phyloP scores from a whole-genome alignment of 2,797 vertebrate genomes.

The Discoglossus pictus region DNA sequence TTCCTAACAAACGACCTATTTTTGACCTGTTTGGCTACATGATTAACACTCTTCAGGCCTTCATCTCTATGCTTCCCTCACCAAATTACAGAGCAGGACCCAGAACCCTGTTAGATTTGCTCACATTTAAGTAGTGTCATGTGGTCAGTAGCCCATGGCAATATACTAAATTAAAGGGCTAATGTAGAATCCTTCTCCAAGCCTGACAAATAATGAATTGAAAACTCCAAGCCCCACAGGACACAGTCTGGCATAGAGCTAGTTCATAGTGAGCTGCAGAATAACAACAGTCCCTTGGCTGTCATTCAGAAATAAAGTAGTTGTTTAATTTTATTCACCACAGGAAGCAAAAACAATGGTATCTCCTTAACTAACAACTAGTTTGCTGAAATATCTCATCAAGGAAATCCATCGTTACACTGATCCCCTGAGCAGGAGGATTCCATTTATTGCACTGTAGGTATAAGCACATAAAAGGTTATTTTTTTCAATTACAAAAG shows the following conservation, averaged over 20 bases:
- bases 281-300: slow-evolving; percentile 63
- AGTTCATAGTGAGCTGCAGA: slow-evolving; percentile 68
- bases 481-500: slow-evolving; percentile 28
- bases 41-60: slow-evolving; percentile 61
- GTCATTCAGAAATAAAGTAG: slow-evolving; percentile 68
- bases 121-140: slow-evolving; percentile 75
- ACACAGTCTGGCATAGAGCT: slow-evolving; percentile 75
- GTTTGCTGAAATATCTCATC: slow-evolving; percentile 45
- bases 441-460: background rate
- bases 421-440: background rate
- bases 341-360: slow-evolving; percentile 62
- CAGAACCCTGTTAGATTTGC: slow-evolving; percentile 78
- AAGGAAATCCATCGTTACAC: slow-evolving; percentile 36
- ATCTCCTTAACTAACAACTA: slow-evolving; percentile 55
- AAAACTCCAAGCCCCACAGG: slow-evolving; percentile 78
- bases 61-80: slow-evolving; percentile 62
- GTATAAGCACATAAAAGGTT: slow-evolving; percentile 32
- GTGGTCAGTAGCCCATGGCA: slow-evolving; percentile 82
- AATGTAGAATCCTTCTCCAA: slow-evolving; percentile 85
- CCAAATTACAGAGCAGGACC: slow-evolving; percentile 75
- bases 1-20: slow-evolving; percentile 57
- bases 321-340: slow-evolving; percentile 65
- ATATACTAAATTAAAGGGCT: slow-evolving; percentile 92
- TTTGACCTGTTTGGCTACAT: slow-evolving; percentile 62
- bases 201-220: slow-evolving; percentile 89